phyloP scores from a whole-genome alignment of 2,888 invertebrate genomes.

The Phania funesta region DNA sequence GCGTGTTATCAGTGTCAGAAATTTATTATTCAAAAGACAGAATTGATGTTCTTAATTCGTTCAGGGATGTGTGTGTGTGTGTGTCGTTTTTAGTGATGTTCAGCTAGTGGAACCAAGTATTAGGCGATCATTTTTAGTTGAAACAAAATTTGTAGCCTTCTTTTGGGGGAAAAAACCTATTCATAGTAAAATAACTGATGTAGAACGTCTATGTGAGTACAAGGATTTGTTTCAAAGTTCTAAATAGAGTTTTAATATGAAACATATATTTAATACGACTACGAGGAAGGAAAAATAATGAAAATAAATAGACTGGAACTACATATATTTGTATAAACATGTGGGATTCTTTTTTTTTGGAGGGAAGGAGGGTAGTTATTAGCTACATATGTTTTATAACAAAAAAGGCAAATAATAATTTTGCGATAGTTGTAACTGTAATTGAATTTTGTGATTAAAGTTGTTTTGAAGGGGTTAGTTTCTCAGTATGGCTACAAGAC shows the following conservation, averaged over 20 bases:
- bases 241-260: not conserved
- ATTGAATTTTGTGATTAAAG: not conserved
- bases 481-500: no score
- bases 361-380: not conserved
- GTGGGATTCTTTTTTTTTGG: not conserved
- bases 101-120: constrained; percentile 60
- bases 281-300: not conserved
- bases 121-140: constrained; percentile 47
- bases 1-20: constrained; percentile 22
- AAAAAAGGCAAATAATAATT: not conserved
- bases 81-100: constrained; percentile 35
- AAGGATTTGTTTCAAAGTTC: constrained; percentile 38
- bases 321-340: not conserved
- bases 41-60: constrained; percentile 13
- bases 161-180: constrained; percentile 2
- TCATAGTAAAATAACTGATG: constrained; percentile 33
- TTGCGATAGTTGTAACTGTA: not conserved
- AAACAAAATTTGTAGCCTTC: constrained; percentile 6
- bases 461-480: no score
- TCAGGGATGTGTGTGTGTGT: not conserved
- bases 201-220: constrained; percentile 46
- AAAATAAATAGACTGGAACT: constrained; percentile 37
- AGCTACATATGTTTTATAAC: not conserved
- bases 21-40: not conserved
- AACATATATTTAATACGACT: not conserved